A percentile compares a stretch with the other conserved stretches of the same genome.
These are phyloP conservation scores for Petaurus breviceps DNA, from an alignment of 2,113 vertebrate genomes.

Conservation along the genomic window DNA sequence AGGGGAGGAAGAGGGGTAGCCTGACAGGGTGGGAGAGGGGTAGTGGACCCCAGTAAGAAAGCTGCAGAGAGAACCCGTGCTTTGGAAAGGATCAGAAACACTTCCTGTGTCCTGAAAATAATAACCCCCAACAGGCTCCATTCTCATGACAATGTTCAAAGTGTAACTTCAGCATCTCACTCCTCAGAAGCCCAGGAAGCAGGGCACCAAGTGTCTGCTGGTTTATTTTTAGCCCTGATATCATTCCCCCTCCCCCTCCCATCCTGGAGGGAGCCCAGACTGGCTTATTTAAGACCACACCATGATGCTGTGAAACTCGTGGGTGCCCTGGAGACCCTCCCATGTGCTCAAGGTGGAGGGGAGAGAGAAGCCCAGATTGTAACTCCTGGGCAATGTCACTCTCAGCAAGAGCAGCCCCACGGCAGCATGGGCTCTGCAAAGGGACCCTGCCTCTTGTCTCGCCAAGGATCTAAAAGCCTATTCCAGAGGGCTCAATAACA, in stretches of 20 bases:
- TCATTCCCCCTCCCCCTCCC: constrained; percentile 22
- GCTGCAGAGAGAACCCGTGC: not conserved
- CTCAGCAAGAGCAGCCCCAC: not conserved
- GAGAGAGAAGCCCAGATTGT: not conserved
- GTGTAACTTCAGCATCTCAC: constrained; percentile 60
- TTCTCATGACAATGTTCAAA: constrained; percentile 52
- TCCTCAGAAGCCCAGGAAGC: constrained; percentile 57
- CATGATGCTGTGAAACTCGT: constrained; percentile 26
- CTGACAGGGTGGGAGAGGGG: not conserved
- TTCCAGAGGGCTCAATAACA: not conserved
- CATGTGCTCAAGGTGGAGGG: not conserved
- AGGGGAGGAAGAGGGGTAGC: not conserved
- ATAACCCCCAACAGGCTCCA: constrained; percentile 41
- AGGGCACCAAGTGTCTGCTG: constrained; percentile 57
- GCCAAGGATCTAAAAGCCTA: not conserved
- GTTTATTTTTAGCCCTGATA: constrained; percentile 72
- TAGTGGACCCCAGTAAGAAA: not conserved
- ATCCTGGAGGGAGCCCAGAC: constrained; percentile 52
- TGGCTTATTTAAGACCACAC: constrained; percentile 63
- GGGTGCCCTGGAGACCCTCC: constrained; percentile 34
- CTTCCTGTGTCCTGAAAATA: constrained; percentile 29
- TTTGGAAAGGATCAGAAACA: constrained; percentile 36
- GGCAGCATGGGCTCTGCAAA: not conserved
- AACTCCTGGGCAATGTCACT: not conserved
- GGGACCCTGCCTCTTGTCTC: not conserved